Conservation (phyloP, 2,888 invertebrate genomes). For the Polydrusus cervinus region DNA sequence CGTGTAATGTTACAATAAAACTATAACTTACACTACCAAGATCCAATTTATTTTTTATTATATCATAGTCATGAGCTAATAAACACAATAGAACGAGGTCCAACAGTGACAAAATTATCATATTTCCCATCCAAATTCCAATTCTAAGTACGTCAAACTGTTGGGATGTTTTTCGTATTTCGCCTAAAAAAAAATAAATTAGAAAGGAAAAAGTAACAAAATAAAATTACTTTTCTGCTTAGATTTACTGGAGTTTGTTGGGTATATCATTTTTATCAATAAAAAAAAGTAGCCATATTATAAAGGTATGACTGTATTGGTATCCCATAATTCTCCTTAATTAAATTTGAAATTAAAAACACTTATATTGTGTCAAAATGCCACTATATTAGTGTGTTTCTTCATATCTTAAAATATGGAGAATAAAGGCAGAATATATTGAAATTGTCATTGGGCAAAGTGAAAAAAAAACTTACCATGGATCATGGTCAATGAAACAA, state of each 20-base stretch:
- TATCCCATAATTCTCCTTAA: too few relatives aligned
- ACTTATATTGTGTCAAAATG: too few relatives aligned
- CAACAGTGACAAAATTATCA: constrained; percentile 26
- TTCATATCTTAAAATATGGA: too few relatives aligned
- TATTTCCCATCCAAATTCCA: constrained; percentile 19
- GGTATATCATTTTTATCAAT: too few relatives aligned
- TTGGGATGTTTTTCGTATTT: neutral
- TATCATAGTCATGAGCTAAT: constrained; percentile 34
- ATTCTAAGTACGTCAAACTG: constrained; percentile 6
- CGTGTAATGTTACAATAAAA: too few relatives aligned
- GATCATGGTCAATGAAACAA: constrained; percentile 33
- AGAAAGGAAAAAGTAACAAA: neutral
- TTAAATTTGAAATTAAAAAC: too few relatives aligned
- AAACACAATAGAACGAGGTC: constrained; percentile 41
- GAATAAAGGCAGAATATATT: too few relatives aligned
- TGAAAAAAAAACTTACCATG: constrained; percentile 44
- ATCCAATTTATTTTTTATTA: neutral
- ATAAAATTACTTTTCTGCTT: neutral
- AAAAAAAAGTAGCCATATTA: too few relatives aligned
- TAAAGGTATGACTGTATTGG: too few relatives aligned
- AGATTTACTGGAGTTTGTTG: neutral
- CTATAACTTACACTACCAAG: too few relatives aligned
- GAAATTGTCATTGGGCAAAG: too few relatives aligned
- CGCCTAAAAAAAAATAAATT: constrained; percentile 29
- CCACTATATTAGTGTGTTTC: too few relatives aligned